Conservation (phyloP, 2,113 vertebrate species). For the Boulengeromyrus knoepffleri region DNA sequence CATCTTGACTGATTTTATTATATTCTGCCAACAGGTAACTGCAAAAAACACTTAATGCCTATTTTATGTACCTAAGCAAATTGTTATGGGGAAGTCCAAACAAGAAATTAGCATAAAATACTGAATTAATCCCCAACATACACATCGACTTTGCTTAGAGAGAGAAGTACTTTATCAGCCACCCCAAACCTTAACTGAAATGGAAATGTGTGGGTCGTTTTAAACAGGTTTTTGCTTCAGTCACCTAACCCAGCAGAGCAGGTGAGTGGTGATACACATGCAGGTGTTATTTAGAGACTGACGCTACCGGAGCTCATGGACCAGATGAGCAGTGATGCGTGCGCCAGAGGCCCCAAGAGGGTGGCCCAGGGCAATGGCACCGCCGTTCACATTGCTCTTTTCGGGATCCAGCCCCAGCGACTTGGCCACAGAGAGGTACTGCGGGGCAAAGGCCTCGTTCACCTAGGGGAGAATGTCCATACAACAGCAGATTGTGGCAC, state of each 20-base stretch:
- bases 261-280: not conserved
- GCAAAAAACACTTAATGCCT: not conserved
- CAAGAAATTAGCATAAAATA: not conserved
- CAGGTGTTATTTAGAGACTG: not conserved
- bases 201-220: not conserved
- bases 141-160: not conserved
- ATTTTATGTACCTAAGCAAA: not conserved
- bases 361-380: constrained; percentile 90
- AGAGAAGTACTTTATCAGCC: not conserved
- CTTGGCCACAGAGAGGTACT: constrained; percentile 81
- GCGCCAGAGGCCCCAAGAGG: constrained; percentile 82
- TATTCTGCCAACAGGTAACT: not conserved
- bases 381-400: constrained; percentile 82
- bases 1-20: not conserved
- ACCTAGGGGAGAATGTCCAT: constrained; percentile 58
- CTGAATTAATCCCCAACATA: not conserved
- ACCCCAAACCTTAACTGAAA: not conserved
- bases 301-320: constrained; percentile 80
- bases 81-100: not conserved
- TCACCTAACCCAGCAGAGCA: not conserved
- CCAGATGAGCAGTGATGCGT: constrained; percentile 83
- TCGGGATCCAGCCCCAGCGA: constrained; percentile 74
- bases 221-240: not conserved
- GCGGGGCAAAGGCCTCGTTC: constrained; percentile 91
- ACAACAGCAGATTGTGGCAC: not conserved